Evolutionary conservation across 2,888 invertebrate genomes (phyloP).

Genomic region (Antheraea yamamai): DNA sequence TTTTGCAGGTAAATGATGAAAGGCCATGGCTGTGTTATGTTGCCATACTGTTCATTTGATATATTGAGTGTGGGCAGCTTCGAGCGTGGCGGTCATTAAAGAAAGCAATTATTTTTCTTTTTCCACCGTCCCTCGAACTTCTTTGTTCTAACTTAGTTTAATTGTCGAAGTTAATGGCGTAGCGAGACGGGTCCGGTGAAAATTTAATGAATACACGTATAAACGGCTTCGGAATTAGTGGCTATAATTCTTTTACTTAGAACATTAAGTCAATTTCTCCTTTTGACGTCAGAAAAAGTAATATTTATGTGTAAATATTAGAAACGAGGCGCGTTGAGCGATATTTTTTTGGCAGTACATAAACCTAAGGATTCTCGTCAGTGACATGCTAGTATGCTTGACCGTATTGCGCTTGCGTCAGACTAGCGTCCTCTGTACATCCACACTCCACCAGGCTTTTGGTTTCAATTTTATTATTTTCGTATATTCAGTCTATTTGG

Average conservation of each 20-base stretch:
- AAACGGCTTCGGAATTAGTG: constrained; percentile 21
- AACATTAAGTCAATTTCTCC: background rate
- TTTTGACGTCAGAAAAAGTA: background rate
- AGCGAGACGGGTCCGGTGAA: constrained; percentile 35
- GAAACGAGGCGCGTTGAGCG: too few species aligned
- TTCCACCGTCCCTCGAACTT: constrained; percentile 46
- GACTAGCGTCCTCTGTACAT: too few species aligned
- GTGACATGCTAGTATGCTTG: too few species aligned
- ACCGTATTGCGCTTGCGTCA: too few species aligned
- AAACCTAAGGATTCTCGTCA: too few species aligned
- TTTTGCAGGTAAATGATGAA: background rate
- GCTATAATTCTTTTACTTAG: constrained; percentile 19
- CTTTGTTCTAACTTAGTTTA: constrained; percentile 69
- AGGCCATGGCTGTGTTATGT: background rate
- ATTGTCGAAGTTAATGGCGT: constrained; percentile 66
- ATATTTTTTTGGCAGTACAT: too few species aligned
- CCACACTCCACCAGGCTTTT: too few species aligned
- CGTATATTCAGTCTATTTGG: too few species aligned
- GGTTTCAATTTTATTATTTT: too few species aligned
- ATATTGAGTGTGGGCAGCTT: constrained; percentile 30
- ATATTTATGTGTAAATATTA: background rate
- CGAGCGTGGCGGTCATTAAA: constrained; percentile 62
- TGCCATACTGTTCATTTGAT: constrained; percentile 12
- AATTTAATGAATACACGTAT: constrained; percentile 53
- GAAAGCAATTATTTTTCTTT: constrained; percentile 69